Evolutionary conservation across 2,797 vertebrate genomes (phyloP), one percentile per base, ranked within the genome.

Genomic region (Tokudaia muenninki): DNA sequence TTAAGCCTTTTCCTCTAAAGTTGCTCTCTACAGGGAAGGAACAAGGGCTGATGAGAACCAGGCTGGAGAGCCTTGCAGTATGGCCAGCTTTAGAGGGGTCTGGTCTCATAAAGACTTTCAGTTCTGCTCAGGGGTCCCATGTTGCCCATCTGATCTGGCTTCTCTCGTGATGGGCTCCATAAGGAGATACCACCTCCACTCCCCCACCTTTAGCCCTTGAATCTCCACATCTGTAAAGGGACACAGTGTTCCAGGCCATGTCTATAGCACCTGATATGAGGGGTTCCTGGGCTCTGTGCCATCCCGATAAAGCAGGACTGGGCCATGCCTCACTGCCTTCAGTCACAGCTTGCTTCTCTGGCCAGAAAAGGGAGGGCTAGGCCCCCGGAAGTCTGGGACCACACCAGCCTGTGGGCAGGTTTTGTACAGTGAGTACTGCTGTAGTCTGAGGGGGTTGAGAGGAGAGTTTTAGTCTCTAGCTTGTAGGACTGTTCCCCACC

Each of bases 221-320:
- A 29, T 74, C 70, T 59, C 63, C 72, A 82, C 10, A 1, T 74
- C n/a, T 1, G 34, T 31, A 67, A 88, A 61, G 7, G 67, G 75
- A 74, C 47, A 37, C 13, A 26, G 8, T 87, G 94, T 97, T 95
- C 96, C 65, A 52, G 70, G 24, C 47, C 79, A 78, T 50, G 87
- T 47, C 84, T 75, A n/a, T 9, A 65, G 91, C 80, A 55, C 95
- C 55, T 41, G 24, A 72, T n/a, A n/a, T 44, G 65, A 61, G 82
- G 82, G 21, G 29, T 63, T 94, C 83, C 89, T 87, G 77, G 79
- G 80, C 41, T 86, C 74, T 29, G 19, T 1, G 22, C 37, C 1
- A n/a, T 74, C 84, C 78, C 77, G 95, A 96, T 95, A 97, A 95
- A 92, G 93, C 97, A 95, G 97, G 93, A 44, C 61, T 52, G 14